Evolutionary conservation across 2,797 vertebrate genomes (phyloP).

Genomic region (Malurus leucopterus): DNA sequence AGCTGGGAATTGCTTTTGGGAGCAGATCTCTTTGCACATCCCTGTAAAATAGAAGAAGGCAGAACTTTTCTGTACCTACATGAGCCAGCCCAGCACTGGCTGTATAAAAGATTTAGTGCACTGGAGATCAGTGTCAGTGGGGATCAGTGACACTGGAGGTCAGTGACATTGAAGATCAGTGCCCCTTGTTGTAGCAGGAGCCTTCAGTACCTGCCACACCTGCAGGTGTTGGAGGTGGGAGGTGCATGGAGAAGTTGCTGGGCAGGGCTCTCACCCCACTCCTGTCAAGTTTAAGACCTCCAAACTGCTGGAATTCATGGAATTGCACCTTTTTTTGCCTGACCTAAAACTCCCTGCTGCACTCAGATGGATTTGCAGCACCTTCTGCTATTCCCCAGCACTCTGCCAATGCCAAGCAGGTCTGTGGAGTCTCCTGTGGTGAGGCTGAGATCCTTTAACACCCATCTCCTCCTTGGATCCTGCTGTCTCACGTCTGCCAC

Average conservation of each 20-base stretch:
- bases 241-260: background rate
- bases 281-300: background rate
- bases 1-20: background rate
- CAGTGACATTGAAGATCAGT: background rate
- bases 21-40: background rate
- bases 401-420: background rate
- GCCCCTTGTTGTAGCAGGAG: background rate
- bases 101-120: background rate
- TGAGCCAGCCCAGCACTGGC: accelerated
- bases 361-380: background rate
- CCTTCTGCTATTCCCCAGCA: background rate
- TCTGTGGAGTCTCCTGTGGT: background rate
- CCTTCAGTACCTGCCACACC: background rate
- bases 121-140: background rate
- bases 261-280: background rate
- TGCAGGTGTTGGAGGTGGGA: background rate
- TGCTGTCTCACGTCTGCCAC: background rate
- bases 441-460: background rate
- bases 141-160: background rate
- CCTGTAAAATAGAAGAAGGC: background rate
- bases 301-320: background rate
- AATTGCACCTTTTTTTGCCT: background rate
- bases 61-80: background rate
- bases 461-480: background rate
- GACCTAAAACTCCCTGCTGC: background rate